phyloP scores from a whole-genome alignment of 1,140 invertebrate species.

The Aphaenogaster ashmeadi region DNA sequence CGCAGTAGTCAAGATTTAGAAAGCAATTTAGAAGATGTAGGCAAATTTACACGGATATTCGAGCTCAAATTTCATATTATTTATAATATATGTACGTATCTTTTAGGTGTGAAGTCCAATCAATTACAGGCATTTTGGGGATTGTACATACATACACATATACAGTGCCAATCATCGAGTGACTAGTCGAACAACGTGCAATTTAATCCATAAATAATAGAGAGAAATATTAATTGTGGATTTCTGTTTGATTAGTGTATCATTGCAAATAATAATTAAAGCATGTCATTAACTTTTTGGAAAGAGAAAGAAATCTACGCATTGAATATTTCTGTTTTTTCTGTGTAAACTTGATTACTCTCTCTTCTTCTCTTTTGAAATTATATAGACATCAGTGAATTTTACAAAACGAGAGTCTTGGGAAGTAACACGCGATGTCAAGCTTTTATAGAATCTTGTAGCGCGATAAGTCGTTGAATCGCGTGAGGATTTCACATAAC shows the following conservation, averaged over 20 bases:
- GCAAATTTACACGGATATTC: neutral
- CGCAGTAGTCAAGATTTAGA: neutral
- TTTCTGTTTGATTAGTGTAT: neutral
- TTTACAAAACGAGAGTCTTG: slow-evolving; percentile 25
- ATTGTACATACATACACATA: neutral
- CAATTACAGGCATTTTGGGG: neutral
- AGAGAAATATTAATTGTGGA: neutral
- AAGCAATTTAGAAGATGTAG: neutral
- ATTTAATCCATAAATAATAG: slow-evolving; percentile 6
- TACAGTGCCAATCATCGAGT: neutral
- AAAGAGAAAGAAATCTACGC: neutral
- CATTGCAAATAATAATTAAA: neutral
- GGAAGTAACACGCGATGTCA: slow-evolving; percentile 45
- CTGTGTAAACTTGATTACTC: neutral
- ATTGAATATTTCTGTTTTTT: neutral
- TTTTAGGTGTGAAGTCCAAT: neutral
- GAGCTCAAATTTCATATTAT: neutral
- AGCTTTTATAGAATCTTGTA: slow-evolving; percentile 52
- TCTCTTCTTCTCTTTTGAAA: neutral
- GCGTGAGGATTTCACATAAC: slow-evolving; percentile 60
- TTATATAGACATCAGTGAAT: neutral
- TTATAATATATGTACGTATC: neutral
- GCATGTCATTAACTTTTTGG: neutral
- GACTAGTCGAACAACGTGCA: neutral
- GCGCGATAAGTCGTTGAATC: slow-evolving; percentile 66